phyloP scores from a whole-genome alignment of 1,140 invertebrate species.

The Chironomus tepperi region DNA sequence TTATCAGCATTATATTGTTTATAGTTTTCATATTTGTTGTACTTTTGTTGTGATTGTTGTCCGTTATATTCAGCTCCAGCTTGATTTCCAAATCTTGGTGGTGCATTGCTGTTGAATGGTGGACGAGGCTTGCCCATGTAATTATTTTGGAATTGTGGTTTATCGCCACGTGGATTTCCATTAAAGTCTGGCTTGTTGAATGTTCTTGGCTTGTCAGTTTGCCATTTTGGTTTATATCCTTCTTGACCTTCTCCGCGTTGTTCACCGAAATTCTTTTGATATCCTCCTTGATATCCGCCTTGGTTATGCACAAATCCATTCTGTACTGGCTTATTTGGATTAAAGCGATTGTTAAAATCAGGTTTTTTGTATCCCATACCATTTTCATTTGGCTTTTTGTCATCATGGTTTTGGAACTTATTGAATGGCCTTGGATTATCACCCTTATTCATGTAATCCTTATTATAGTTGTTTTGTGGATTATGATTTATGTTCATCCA shows the following conservation, averaged over 20 bases:
- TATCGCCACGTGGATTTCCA: slow-evolving; percentile 8
- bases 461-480: background rate
- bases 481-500: background rate
- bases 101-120: slow-evolving; percentile 35
- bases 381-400: background rate
- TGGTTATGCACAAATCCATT: slow-evolving; percentile 1
- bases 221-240: background rate
- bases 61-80: background rate
- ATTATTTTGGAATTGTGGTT: slow-evolving; percentile 11
- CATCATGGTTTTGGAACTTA: background rate
- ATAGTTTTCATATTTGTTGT: slow-evolving; percentile 6
- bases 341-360: background rate
- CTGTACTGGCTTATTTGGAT: background rate
- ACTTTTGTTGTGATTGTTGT: background rate
- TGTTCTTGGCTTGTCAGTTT: background rate
- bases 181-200: background rate
- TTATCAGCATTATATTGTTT: background rate
- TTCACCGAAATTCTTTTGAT: slow-evolving; percentile 2
- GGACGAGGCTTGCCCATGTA: slow-evolving; percentile 32
- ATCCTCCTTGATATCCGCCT: background rate
- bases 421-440: slow-evolving; percentile 5
- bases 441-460: background rate
- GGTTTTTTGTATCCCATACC: background rate
- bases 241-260: background rate
- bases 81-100: slow-evolving; percentile 25